These are phyloP conservation scores for Fissipunctia ypsillon DNA, from an alignment of 2,888 invertebrate species.

Conservation along the genomic window DNA sequence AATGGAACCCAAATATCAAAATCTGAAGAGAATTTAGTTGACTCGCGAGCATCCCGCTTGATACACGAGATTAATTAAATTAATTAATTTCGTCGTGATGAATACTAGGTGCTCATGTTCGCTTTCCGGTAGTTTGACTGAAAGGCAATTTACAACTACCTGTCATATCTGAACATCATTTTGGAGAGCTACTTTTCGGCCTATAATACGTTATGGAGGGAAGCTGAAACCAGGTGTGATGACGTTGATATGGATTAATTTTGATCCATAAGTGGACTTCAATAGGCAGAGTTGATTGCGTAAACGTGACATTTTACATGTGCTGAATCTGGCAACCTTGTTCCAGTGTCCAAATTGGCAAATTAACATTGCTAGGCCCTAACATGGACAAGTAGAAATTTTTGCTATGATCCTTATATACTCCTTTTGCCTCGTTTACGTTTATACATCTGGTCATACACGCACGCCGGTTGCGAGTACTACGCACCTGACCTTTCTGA, in stretches of 20 bases:
- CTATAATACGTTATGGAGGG: background rate
- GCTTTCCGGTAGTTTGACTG: constrained; percentile 43
- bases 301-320: too few species aligned
- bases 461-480: too few species aligned
- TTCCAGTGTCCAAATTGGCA: too few species aligned
- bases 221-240: background rate
- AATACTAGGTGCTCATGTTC: constrained; percentile 41
- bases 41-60: constrained; percentile 12
- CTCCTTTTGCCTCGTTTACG: too few species aligned
- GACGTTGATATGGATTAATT: background rate
- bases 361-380: too few species aligned
- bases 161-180: constrained; percentile 5
- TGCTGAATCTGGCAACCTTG: background rate
- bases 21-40: constrained; percentile 13
- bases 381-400: too few species aligned
- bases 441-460: too few species aligned
- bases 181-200: background rate
- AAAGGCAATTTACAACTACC: constrained; percentile 30
- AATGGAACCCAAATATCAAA: background rate
- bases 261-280: background rate
- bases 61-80: constrained; percentile 44
- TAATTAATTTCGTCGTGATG: constrained; percentile 48
- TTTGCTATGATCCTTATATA: too few species aligned
- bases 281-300: background rate
- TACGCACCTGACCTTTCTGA: too few species aligned